Conservation (phyloP, 2,888 invertebrate species). For the Acrobasis consociella region DNA sequence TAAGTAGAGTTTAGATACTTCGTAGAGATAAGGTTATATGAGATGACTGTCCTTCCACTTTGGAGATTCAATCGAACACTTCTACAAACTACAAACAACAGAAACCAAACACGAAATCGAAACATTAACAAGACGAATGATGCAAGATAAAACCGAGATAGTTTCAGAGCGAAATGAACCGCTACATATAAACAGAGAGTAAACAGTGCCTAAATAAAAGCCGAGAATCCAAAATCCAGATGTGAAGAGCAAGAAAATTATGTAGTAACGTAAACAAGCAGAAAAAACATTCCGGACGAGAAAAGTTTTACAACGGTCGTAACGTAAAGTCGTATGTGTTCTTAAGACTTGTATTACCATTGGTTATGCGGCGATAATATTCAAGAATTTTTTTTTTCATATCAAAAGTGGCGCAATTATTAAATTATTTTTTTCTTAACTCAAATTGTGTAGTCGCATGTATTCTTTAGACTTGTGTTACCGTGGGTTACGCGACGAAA, state of each 20-base stretch:
- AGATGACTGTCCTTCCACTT: background rate
- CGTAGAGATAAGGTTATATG: no score
- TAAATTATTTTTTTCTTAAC: no score
- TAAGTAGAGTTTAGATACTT: no score
- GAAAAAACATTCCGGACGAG: constrained; percentile 28
- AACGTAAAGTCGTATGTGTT: no score
- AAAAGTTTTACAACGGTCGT: constrained; percentile 36
- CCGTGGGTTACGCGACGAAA: no score
- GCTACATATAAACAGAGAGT: constrained; percentile 21
- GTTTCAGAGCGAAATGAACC: constrained; percentile 12
- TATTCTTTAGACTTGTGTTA: no score
- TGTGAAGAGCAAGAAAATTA: constrained; percentile 14
- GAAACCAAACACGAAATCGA: background rate
- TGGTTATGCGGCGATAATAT: no score
- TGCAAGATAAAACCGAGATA: background rate
- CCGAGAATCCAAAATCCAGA: constrained; percentile 19
- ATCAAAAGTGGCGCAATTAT: no score
- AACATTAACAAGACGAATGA: background rate
- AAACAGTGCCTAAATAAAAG: constrained; percentile 26
- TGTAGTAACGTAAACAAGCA: constrained; percentile 29
- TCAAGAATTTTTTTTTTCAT: no score
- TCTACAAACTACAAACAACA: background rate
- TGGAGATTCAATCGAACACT: background rate
- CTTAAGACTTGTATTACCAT: no score
- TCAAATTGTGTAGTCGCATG: no score